Conservation (phyloP, 2,888 invertebrate genomes). For the Tiphia femorata region DNA sequence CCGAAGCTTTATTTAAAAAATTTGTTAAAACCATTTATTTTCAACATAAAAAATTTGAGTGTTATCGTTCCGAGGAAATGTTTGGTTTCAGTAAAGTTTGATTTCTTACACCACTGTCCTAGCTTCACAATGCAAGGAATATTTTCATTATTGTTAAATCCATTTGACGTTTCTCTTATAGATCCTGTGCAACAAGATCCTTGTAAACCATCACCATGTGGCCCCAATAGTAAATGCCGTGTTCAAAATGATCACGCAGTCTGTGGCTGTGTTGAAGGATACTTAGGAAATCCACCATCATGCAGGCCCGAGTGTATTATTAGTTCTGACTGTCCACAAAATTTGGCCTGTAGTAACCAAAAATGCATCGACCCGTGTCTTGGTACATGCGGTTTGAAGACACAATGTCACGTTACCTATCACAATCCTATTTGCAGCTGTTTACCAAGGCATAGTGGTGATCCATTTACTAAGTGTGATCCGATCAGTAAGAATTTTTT, state of each 20-base stretch:
- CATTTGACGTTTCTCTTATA: neutral
- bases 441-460: slow-evolving; percentile 65
- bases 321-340: slow-evolving; percentile 72
- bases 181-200: slow-evolving; percentile 72
- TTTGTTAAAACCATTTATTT: neutral
- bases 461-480: slow-evolving; percentile 63
- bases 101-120: too few species aligned
- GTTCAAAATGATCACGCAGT: slow-evolving; percentile 69
- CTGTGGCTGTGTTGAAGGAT: slow-evolving; percentile 75
- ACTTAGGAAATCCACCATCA: slow-evolving; percentile 73
- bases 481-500: slow-evolving; percentile 28
- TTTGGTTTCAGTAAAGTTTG: too few species aligned
- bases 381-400: slow-evolving; percentile 71
- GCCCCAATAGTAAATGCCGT: slow-evolving; percentile 74
- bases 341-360: slow-evolving; percentile 77
- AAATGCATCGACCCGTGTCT: slow-evolving; percentile 71
- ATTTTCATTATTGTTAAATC: too few species aligned
- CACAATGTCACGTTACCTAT: slow-evolving; percentile 71
- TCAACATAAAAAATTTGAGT: too few species aligned
- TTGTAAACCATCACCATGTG: slow-evolving; percentile 88
- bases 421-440: slow-evolving; percentile 72
- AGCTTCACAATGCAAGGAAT: too few species aligned
- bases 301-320: slow-evolving; percentile 71
- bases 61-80: too few species aligned
- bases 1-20: neutral